Evolutionary conservation across 2,888 invertebrate species (phyloP), one percentile per base, ranked within the genome.

Genomic region (Oligia latruncula): DNA sequence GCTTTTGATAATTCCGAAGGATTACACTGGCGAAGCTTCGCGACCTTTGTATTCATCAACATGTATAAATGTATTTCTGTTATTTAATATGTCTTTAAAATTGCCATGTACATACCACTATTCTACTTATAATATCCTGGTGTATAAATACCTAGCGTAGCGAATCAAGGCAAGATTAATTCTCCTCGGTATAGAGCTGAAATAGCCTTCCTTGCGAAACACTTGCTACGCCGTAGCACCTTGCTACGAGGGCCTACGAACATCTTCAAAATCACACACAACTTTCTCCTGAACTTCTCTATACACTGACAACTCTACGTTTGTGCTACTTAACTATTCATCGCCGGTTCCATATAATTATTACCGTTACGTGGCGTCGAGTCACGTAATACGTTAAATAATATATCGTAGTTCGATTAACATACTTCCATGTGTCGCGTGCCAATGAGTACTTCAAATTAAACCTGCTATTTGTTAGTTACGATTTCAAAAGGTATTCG

Each of bases 321-420:
- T 55, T 71, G 60, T 76, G 89, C 90, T 93, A 79, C 65, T 95
- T 90, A 94, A 95, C 82, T 90, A 95, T 95, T 94, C 91, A 95
- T 80, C 64, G 77, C 65, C 85, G 88, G 89, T 92, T 92, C 92
- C 90, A 89, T 91, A 93, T 93, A 94, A 95, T 95, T 94, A 95
- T 95, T 94, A 90, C 94, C 93, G 93, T 95, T 93, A 94, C 86
- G 88, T 87, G 85, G 87, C 85, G 77, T 77, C 78, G 77, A 90
- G 91, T 91, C 88, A 90, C 89, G 88, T 90, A 88, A 89, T 90
- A 90, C 90, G 92, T 93, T 94, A 93, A 95, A 95, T 95, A 95
- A 94, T 95, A 94, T 94, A 94, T 88, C 83, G 80, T 85, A 83
- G 88, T 85, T 82, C 92, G 91, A 93, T 94, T 95, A 94, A 94